phyloP scores from a whole-genome alignment of 2,113 vertebrate genomes.

The Chaetorhynchus papuensis region DNA sequence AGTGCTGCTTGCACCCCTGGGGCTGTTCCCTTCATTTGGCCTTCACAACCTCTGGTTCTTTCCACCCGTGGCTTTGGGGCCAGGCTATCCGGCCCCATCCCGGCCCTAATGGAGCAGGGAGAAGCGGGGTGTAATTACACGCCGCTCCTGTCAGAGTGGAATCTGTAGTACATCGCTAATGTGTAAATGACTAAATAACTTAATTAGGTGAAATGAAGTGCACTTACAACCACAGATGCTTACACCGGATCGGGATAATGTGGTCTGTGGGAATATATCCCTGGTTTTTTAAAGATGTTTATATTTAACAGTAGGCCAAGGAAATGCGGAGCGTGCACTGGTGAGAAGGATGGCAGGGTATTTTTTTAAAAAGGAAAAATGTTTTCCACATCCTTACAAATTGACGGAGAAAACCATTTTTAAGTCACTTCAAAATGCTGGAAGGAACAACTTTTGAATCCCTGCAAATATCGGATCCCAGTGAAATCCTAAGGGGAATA shows the following conservation, averaged over 20 bases:
- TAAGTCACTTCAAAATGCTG: neutral
- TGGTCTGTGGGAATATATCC: slow-evolving; percentile 23
- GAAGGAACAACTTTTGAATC: neutral
- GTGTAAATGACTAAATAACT: slow-evolving; percentile 79
- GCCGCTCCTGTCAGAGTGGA: slow-evolving; percentile 68
- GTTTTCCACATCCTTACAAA: neutral
- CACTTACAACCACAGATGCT: slow-evolving; percentile 72
- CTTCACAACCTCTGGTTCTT: slow-evolving; percentile 36
- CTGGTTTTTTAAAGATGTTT: neutral
- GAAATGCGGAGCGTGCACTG: slow-evolving; percentile 21
- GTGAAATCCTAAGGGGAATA: neutral
- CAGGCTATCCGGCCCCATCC: slow-evolving; percentile 59
- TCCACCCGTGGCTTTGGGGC: slow-evolving; percentile 25
- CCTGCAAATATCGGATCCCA: neutral
- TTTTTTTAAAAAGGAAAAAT: neutral
- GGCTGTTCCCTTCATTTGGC: slow-evolving; percentile 59
- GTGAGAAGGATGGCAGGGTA: neutral
- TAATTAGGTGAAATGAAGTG: slow-evolving; percentile 79
- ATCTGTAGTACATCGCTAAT: slow-evolving; percentile 66
- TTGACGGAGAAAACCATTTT: neutral
- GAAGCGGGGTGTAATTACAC: slow-evolving; percentile 63
- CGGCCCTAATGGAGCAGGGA: slow-evolving; percentile 61
- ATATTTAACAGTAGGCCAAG: slow-evolving; percentile 18
- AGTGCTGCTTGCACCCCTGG: slow-evolving; percentile 50
- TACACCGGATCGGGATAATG: slow-evolving; percentile 60